phyloP scores from a whole-genome alignment of 2,113 vertebrate species.

The Micronycteris hirsuta region DNA sequence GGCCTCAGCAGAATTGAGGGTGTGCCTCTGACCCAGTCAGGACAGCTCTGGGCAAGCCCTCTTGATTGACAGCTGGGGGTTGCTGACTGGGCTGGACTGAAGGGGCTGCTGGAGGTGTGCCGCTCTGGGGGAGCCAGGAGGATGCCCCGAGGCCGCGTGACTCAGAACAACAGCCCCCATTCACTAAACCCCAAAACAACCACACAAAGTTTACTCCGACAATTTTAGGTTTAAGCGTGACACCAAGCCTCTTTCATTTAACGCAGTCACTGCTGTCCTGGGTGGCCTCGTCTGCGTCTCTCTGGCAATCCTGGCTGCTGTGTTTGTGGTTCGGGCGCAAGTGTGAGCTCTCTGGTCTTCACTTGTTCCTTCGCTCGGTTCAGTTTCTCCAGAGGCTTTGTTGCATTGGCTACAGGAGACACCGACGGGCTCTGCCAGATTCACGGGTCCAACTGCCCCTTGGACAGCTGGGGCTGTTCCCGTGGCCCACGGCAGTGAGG shows the following conservation, averaged over 20 bases:
- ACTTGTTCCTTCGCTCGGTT: accelerated
- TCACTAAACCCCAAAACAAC: neutral
- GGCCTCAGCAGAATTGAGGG: neutral
- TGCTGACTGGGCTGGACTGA: neutral
- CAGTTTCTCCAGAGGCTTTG: neutral
- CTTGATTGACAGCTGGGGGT: neutral
- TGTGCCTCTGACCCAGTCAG: neutral
- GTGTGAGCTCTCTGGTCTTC: accelerated
- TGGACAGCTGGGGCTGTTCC: accelerated
- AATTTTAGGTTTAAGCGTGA: neutral
- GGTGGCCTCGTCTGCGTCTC: accelerated
- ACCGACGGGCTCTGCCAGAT: too few relatives aligned
- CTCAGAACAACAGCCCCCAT: too few relatives aligned
- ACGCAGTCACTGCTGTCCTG: neutral
- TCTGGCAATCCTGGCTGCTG: accelerated
- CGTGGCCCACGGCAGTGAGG: accelerated
- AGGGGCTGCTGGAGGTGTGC: neutral
- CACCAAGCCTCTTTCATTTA: accelerated
- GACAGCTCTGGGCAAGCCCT: neutral
- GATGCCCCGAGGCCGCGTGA: neutral
- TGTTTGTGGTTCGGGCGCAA: accelerated
- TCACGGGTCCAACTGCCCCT: neutral
- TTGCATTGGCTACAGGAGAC: neutral
- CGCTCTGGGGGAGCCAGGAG: neutral
- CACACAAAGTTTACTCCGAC: neutral